Evolutionary conservation across 2,888 invertebrate species (phyloP), one percentile per base, ranked within the genome.

Genomic region (Odontomyia ornata): DNA sequence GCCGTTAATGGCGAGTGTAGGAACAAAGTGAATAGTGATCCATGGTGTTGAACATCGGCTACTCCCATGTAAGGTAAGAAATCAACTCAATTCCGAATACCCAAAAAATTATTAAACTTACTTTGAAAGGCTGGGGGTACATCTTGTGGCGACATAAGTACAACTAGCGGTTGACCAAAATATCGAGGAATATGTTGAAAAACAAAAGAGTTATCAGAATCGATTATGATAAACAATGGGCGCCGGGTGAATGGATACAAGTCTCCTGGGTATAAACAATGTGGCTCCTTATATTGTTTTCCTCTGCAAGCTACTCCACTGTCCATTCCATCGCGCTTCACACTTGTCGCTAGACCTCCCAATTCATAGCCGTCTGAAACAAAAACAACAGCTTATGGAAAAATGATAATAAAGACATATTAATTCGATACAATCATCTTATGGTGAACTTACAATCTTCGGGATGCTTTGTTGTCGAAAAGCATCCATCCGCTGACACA

Each of bases 21-120:
- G 89, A 98, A 98, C 85, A 98, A 89, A 28, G 98, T 98, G 88
- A 98, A 97, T 81, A 98, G 89, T 83, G 94, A 96, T 79, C 98
- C 98, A 83, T 95, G 93, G 89, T 92, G 92, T 83, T 93, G 93
- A 82, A 93, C 91, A 87, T 94, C 95, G 89, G 89, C 85, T 88
- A 83, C 5, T 52, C 52, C 15, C 18, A 18, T n/a, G 13, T 2
- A 52, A 60, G 15, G 11, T 60, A 27, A 60, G 11, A 1, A 23
- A 11, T 60, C 21, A 25, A 25, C 5, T 25, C 13, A 60, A 25
- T 7, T 23, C 25, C 13, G 23, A 18, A 5, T 5, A 25, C 7
- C 1, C 78, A 67, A 25, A 73, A 47, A 23, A 60, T 71, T 23
- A 43, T 15, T 43, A 46, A 65, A 75, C 64, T 71, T 80, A 95